These are phyloP conservation scores for Dasyornis broadbenti DNA, from an alignment of 2,113 vertebrate genomes.

Conservation along the genomic window DNA sequence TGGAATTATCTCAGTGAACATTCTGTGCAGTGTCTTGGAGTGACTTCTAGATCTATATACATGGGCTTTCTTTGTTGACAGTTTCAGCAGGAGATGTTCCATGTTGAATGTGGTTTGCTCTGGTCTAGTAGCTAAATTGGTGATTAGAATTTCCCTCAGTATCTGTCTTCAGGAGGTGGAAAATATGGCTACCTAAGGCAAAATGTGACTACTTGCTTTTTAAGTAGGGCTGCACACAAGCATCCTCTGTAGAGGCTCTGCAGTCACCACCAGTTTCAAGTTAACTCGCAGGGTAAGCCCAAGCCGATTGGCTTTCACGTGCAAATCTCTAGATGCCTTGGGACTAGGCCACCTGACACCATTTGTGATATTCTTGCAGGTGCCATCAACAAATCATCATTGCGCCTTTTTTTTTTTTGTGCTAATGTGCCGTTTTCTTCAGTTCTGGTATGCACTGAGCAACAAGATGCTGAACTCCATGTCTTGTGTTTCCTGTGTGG, in stretches of 20 bases:
- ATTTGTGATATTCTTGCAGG: neutral
- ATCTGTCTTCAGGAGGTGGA: neutral
- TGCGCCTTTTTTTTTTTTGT: no score
- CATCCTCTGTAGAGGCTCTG: neutral
- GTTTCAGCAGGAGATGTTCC: neutral
- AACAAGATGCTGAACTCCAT: neutral
- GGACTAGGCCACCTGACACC: neutral
- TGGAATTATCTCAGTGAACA: neutral
- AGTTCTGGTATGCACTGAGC: neutral
- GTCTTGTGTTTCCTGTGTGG: accelerated
- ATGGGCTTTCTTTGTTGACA: neutral
- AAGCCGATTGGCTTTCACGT: neutral
- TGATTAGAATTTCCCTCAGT: neutral
- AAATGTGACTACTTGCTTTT: neutral
- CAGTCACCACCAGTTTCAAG: neutral
- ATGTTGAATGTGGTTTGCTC: neutral
- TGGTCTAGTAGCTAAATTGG: neutral
- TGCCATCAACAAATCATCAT: neutral
- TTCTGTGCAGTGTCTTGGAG: neutral
- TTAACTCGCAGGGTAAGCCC: neutral
- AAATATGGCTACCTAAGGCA: neutral
- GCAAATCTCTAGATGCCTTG: neutral
- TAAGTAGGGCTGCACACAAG: neutral
- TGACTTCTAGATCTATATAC: neutral
- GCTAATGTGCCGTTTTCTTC: neutral